Conservation (phyloP, 2,888 invertebrate species). For the Agonum fuliginosum region DNA sequence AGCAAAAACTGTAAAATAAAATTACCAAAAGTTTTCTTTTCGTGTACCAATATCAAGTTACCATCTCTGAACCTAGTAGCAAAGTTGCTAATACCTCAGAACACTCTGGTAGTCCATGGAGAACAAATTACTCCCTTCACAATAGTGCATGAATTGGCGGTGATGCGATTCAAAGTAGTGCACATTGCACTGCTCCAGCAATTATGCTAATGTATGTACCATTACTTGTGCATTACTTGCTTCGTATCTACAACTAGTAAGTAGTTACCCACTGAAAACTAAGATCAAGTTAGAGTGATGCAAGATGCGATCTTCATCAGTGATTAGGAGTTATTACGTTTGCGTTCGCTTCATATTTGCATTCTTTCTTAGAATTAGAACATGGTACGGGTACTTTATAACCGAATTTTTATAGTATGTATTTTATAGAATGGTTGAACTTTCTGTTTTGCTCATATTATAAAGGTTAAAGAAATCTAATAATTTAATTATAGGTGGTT, state of each 20-base stretch:
- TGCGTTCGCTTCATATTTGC: too few species aligned
- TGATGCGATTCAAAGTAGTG: conserved; percentile 4
- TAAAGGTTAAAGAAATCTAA: too few species aligned
- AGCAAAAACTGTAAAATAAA: too few species aligned
- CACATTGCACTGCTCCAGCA: background rate
- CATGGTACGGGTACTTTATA: too few species aligned
- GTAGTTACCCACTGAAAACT: background rate
- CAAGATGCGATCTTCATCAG: background rate
- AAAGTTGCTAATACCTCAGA: background rate
- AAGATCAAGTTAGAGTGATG: background rate
- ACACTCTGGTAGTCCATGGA: background rate
- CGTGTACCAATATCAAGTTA: too few species aligned
- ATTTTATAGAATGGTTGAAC: too few species aligned
- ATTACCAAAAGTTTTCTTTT: too few species aligned
- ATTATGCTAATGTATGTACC: conserved; percentile 7
- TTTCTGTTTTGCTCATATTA: too few species aligned
- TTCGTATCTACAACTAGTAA: background rate
- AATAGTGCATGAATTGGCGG: background rate
- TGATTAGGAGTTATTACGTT: conserved; percentile 3
- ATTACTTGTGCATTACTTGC: background rate
- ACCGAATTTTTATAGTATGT: too few species aligned
- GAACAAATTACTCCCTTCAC: background rate
- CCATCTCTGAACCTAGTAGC: background rate
- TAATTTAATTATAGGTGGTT: too few species aligned
- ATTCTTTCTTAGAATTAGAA: too few species aligned